phyloP scores from a whole-genome alignment of 2,797 vertebrate genomes.

The Paramormyrops hopkinsi region DNA sequence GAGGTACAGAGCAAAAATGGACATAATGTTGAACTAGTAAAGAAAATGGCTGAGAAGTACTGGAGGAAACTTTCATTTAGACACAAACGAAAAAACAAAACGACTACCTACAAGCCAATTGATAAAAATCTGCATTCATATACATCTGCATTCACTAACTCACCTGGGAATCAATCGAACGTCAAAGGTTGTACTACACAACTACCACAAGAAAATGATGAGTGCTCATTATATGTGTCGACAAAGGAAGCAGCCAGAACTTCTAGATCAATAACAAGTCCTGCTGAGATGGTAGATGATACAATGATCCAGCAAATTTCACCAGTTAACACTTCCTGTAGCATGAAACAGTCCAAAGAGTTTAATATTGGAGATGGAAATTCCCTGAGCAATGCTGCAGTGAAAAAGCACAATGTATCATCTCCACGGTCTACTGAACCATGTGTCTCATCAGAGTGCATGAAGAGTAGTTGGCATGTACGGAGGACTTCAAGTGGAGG shows the following conservation, averaged over 20 bases:
- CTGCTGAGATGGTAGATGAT: background rate
- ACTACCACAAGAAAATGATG: background rate
- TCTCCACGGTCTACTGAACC: background rate
- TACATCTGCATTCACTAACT: background rate
- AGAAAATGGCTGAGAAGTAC: constrained; percentile 21
- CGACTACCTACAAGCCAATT: background rate
- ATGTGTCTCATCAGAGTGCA: background rate
- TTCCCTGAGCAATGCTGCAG: background rate
- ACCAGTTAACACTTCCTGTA: background rate
- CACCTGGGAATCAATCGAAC: background rate
- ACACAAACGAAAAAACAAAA: background rate
- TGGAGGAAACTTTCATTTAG: constrained; percentile 1
- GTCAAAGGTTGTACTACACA: background rate
- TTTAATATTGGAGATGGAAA: background rate
- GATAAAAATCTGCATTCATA: background rate
- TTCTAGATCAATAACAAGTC: background rate
- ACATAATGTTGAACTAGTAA: constrained; percentile 8
- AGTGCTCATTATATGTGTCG: background rate
- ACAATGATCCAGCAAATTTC: background rate
- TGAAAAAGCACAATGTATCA: background rate
- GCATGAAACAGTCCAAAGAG: background rate
- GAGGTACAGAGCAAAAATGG: background rate
- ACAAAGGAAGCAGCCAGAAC: background rate
- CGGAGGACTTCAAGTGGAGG: background rate
- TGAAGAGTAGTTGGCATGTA: background rate